Percentiles rank a stretch among this genome's conserved stretches.
Evolutionary conservation across 2,113 vertebrate species (phyloP).

Genomic region (Vidua macroura): DNA sequence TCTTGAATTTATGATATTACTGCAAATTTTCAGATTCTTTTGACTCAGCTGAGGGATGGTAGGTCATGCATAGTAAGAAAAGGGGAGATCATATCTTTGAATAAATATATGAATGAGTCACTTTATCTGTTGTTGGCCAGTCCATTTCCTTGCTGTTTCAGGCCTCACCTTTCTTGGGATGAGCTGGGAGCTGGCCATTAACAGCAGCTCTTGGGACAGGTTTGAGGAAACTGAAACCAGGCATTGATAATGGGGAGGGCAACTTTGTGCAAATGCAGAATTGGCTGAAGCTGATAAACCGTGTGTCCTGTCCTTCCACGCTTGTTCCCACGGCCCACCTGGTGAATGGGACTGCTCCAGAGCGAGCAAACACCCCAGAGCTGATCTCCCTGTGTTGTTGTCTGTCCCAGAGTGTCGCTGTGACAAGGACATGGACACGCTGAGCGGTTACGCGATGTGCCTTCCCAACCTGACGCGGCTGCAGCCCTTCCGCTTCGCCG

Average conservation of each 20-base stretch:
- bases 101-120: neutral
- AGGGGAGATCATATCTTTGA: neutral
- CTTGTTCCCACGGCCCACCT: neutral
- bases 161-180: neutral
- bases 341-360: neutral
- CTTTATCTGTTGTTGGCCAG: neutral
- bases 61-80: neutral
- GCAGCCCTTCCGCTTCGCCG: slow-evolving; percentile 76
- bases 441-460: slow-evolving; percentile 92
- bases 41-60: neutral
- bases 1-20: neutral
- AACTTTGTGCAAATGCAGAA: neutral
- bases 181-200: neutral
- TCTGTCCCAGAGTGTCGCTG: slow-evolving; percentile 84
- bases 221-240: neutral
- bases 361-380: neutral
- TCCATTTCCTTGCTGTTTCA: neutral
- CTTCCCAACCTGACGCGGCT: slow-evolving; percentile 93
- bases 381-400: neutral
- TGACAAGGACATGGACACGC: slow-evolving; percentile 94
- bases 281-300: neutral
- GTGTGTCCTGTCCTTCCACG: neutral
- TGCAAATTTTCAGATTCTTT: neutral
- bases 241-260: neutral
- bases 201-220: neutral